phyloP scores from a whole-genome alignment of 2,113 vertebrate genomes.

The Muntiacus muntjak region DNA sequence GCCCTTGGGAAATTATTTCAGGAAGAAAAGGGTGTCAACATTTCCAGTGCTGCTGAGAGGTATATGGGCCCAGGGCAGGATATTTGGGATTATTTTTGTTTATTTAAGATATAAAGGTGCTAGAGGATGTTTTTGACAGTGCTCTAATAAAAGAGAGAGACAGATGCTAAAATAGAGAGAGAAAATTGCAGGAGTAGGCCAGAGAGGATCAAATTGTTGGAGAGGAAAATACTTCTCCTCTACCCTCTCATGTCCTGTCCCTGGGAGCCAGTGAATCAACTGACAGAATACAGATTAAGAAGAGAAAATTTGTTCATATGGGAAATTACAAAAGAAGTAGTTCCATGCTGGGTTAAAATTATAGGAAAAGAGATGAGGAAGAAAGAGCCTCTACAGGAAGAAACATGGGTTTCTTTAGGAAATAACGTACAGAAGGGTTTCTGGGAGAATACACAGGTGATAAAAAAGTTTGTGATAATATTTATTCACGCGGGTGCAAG shows the following conservation, averaged over 20 bases:
- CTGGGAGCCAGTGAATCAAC: neutral
- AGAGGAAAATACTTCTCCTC: neutral
- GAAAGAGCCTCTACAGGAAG: neutral
- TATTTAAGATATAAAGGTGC: neutral
- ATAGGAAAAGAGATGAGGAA: neutral
- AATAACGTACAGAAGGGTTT: neutral
- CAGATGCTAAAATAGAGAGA: neutral
- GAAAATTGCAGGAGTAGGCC: neutral
- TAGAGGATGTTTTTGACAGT: neutral
- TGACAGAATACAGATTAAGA: neutral
- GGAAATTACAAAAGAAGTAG: neutral
- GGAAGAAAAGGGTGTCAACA: neutral
- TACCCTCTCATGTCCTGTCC: neutral
- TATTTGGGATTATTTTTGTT: neutral
- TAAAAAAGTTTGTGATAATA: neutral
- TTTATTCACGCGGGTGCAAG: neutral
- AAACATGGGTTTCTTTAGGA: neutral
- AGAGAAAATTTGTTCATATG: neutral
- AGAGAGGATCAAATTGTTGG: neutral
- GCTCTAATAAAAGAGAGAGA: neutral
- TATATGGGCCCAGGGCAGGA: fast-evolving
- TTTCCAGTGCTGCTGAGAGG: neutral
- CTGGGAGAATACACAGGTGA: neutral
- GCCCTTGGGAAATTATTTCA: neutral
- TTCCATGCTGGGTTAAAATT: neutral